Evolutionary conservation across 1,140 invertebrate species (phyloP).

Genomic region (Papilio aristodemus): DNA sequence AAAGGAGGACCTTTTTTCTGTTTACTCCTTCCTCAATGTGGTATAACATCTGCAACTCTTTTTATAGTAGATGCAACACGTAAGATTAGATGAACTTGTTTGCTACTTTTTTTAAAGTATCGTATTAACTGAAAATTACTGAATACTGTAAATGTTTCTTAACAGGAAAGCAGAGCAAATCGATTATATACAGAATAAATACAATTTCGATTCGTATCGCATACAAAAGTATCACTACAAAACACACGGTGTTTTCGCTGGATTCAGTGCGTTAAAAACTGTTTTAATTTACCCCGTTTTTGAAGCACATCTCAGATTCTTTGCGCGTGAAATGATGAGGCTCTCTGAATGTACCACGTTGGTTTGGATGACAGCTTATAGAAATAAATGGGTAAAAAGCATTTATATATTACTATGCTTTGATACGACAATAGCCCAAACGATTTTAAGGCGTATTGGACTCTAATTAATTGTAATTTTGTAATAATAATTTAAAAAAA

Average conservation of each 20-base stretch:
- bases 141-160: slow-evolving; percentile 14
- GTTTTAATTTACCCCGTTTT: slow-evolving; percentile 60
- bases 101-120: no score
- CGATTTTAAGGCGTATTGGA: no score
- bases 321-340: slow-evolving; percentile 67
- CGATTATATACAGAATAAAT: slow-evolving; percentile 55
- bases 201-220: slow-evolving; percentile 54
- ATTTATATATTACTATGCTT: no score
- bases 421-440: no score
- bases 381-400: slow-evolving; percentile 66
- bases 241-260: slow-evolving; percentile 39
- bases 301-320: slow-evolving; percentile 62
- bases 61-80: no score
- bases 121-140: background rate
- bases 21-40: no score
- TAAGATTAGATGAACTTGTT: no score
- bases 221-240: slow-evolving; percentile 56
- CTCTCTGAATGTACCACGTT: slow-evolving; percentile 52
- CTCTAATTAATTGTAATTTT: no score
- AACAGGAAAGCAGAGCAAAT: slow-evolving; percentile 58
- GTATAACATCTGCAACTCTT: no score
- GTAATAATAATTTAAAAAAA: no score
- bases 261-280: slow-evolving; percentile 53
- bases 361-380: slow-evolving; percentile 65
- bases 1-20: no score